Evolutionary conservation across 2,797 vertebrate genomes (phyloP), one percentile per base, ranked within the genome.

Genomic region (Eulemur albifrons): DNA sequence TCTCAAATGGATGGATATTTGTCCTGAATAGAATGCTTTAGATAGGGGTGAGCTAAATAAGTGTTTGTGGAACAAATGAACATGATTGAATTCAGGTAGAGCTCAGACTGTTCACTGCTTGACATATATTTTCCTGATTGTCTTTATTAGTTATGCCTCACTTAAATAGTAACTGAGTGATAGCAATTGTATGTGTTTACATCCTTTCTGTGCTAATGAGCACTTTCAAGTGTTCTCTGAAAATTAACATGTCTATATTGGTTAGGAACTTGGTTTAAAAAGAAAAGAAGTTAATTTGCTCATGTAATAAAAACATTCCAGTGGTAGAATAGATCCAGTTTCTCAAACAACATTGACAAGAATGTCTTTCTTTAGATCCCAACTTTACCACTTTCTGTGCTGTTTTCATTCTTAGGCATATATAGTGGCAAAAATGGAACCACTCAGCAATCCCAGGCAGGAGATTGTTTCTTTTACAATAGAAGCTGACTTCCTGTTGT

Each of bases 181-280:
- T 32, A 90, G 32, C 30, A 95, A 32, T 32, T 52, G 12, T 75
- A 43, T 45, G 1, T 59, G 82, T 79, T 93, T 85, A 52, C 35
- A 48, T 32, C 15, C 18, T 75, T 14, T 82, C 76, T 50, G 32
- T 93, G 67, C 52, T 88, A 92, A 80, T 48, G 45, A 86, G 21
- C 3, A 52, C 54, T 90, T 95, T 67, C n/a, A 72, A 77, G 54
- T 77, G 25, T 73, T 63, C 50, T 81, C 67, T 92, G 69, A 83
- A 96, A 95, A 70, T 59, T 52, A 59, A 57, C 35, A 35, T 52
- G 40, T 69, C 83, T 75, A 14, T 89, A 52, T 91, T 35, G n/a
- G 45, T 83, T 70, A 79, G 67, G 15, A 95, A 63, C 32, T 82
- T 90, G 87, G 25, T 84, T 95, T 92, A 77, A 93, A 91, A 95